A percentile compares a stretch with the other conserved stretches of the same genome.
phyloP scores from a whole-genome alignment of 1,140 invertebrate genomes.

The Anadara kagoshimensis region DNA sequence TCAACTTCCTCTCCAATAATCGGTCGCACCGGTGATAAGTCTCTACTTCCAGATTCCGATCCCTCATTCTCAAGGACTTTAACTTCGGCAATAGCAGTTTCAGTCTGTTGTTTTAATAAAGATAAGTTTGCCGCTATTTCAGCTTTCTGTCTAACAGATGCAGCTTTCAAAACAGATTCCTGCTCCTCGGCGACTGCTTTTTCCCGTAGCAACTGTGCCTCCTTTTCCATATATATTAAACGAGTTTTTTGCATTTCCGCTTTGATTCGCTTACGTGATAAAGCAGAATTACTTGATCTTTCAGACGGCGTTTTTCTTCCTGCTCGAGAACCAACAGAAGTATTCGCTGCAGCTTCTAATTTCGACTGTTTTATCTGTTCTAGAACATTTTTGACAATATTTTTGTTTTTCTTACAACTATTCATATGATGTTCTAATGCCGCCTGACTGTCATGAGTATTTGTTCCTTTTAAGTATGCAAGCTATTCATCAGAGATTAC shows the following conservation, averaged over 20 bases:
- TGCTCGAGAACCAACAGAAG: background rate
- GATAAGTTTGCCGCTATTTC: constrained; percentile 4
- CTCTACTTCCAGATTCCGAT: background rate
- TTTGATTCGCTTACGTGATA: background rate
- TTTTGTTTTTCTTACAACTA: background rate
- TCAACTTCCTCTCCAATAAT: background rate
- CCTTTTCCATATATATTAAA: background rate
- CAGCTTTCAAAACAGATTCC: constrained; percentile 7
- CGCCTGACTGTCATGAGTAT: background rate
- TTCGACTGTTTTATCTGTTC: background rate
- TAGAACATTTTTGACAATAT: background rate
- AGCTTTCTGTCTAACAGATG: background rate
- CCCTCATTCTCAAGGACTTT: constrained; percentile 7
- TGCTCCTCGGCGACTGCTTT: constrained; percentile 6
- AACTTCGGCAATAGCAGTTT: constrained; percentile 5
- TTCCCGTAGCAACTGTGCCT: constrained; percentile 12
- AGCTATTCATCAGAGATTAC: background rate
- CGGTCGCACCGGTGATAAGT: background rate
- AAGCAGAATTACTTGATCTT: background rate
- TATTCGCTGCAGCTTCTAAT: background rate
- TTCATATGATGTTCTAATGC: background rate
- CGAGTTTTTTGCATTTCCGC: constrained; percentile 13
- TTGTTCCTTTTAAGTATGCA: background rate
- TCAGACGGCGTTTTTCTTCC: background rate
- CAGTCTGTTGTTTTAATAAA: constrained; percentile 6